Percentiles rank a stretch among this genome's conserved stretches.
These are phyloP conservation scores for Temnothorax unifasciatus DNA, from an alignment of 2,888 invertebrate genomes.

Conservation along the genomic window DNA sequence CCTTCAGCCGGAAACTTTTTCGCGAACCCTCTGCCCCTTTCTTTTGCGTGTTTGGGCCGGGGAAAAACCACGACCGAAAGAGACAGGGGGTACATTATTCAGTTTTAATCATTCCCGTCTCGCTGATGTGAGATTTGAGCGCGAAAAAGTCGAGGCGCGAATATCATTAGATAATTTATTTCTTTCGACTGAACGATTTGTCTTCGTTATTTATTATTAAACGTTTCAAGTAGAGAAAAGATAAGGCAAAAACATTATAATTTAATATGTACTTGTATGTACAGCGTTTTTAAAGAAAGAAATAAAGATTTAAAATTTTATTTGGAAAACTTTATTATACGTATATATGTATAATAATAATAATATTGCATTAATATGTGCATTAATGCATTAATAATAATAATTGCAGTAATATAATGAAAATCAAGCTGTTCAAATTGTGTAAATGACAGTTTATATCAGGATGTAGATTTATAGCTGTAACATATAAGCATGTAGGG, in stretches of 20 bases:
- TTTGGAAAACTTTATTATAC: background rate
- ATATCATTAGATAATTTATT: conserved; percentile 20
- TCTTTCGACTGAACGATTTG: background rate
- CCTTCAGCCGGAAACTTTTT: conserved; percentile 55
- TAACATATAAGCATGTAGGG: too few species aligned
- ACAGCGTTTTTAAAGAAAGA: background rate
- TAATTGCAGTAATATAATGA: background rate
- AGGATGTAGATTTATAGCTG: background rate
- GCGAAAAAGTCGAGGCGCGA: background rate
- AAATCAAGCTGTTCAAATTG: background rate
- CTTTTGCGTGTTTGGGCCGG: background rate
- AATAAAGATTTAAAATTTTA: background rate
- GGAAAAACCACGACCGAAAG: background rate
- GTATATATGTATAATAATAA: too few species aligned
- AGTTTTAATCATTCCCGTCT: conserved; percentile 7
- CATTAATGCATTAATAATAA: too few species aligned
- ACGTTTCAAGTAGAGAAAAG: background rate
- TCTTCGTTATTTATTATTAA: conserved; percentile 25
- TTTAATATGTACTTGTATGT: background rate
- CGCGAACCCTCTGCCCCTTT: conserved; percentile 26
- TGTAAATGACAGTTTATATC: background rate
- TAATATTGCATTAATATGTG: too few species aligned
- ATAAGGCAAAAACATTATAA: background rate
- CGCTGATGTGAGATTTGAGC: background rate
- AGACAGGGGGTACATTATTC: background rate